Conservation (phyloP, 2,888 invertebrate species). For the Augochlorella aurata region DNA sequence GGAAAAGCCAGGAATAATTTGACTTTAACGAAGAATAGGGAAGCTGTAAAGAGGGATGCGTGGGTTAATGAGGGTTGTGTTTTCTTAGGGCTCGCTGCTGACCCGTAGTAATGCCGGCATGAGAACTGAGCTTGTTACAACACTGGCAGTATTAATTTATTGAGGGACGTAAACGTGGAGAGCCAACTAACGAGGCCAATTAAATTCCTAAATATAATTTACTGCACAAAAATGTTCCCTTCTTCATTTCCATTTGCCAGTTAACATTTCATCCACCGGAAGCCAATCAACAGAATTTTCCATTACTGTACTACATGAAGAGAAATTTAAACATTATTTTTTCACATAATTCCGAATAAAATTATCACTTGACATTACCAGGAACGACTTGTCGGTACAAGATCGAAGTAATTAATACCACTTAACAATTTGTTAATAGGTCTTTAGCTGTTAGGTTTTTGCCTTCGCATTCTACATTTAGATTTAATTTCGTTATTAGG, state of each 20-base stretch:
- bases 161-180: background rate
- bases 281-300: too few relatives aligned
- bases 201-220: background rate
- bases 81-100: background rate
- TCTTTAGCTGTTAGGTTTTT: too few relatives aligned
- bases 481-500: too few relatives aligned
- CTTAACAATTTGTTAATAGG: too few relatives aligned
- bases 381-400: too few relatives aligned
- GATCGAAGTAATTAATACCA: too few relatives aligned
- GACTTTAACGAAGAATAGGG: slow-evolving; percentile 9
- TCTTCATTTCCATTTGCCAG: too few relatives aligned
- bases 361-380: too few relatives aligned
- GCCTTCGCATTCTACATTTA: too few relatives aligned
- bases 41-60: slow-evolving; percentile 15
- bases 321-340: too few relatives aligned
- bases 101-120: background rate
- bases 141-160: slow-evolving; percentile 8
- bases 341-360: too few relatives aligned
- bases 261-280: background rate
- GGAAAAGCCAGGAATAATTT: slow-evolving; percentile 18
- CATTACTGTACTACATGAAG: too few relatives aligned
- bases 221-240: background rate
- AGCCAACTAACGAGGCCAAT: background rate
- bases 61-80: slow-evolving; percentile 16
- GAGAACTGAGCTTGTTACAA: background rate